Evolutionary conservation across 2,113 vertebrate genomes (phyloP).

Genomic region (Pelodiscus sinensis): DNA sequence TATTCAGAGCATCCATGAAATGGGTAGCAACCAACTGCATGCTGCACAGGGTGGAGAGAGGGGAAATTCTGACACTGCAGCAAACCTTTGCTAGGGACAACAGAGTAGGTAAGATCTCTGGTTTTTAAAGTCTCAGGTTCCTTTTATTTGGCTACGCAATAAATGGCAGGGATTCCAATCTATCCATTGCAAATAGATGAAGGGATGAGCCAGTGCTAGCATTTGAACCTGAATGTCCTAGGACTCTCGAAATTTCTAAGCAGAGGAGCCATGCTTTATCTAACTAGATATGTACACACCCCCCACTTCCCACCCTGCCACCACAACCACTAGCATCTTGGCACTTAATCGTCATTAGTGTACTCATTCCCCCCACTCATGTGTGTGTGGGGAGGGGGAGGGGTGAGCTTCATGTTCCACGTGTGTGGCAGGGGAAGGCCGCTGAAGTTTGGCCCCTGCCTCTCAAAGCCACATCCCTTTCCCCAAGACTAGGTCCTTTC

Average conservation of each 20-base stretch:
- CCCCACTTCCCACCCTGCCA: background rate
- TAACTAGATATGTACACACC: accelerated
- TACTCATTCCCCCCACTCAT: background rate
- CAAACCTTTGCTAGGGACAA: accelerated
- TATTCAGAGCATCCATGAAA: too few species aligned
- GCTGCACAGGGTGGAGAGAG: background rate
- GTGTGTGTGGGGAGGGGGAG: accelerated
- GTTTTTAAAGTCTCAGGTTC: background rate
- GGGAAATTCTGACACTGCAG: background rate
- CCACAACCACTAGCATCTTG: background rate
- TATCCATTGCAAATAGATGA: accelerated
- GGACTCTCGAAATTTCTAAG: accelerated
- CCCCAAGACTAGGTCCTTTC: too few species aligned
- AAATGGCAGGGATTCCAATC: accelerated
- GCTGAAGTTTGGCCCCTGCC: too few species aligned
- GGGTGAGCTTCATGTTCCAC: too few species aligned
- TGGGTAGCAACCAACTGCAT: background rate
- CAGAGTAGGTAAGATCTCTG: accelerated
- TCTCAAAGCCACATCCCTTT: too few species aligned
- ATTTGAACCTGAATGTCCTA: background rate
- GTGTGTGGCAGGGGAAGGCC: too few species aligned
- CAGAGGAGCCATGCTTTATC: background rate
- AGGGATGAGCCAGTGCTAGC: background rate
- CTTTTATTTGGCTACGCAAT: accelerated
- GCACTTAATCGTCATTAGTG: accelerated